Percentiles rank a stretch among this genome's conserved stretches.
These are phyloP conservation scores for Mylabris phalerata DNA, from an alignment of 1,140 invertebrate genomes.

Conservation along the genomic window DNA sequence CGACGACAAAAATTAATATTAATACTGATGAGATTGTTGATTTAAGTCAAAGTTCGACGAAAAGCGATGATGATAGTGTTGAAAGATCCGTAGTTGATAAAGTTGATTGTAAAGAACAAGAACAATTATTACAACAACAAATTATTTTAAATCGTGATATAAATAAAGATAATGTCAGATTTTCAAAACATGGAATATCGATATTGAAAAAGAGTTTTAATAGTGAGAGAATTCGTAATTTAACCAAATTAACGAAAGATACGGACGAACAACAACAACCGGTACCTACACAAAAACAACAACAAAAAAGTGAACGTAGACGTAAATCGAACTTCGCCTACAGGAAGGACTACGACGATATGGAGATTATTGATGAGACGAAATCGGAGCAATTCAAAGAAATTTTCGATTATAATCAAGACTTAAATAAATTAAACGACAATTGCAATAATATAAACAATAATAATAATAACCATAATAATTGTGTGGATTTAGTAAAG, in stretches of 20 bases:
- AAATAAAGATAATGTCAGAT: constrained; percentile 18
- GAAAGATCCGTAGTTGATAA: constrained; percentile 26
- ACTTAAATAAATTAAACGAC: constrained; percentile 3
- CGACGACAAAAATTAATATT: constrained; percentile 2
- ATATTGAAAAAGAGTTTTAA: constrained; percentile 37
- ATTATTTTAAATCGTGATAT: constrained; percentile 30
- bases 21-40: constrained; percentile 26
- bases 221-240: constrained; percentile 3
- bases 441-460: constrained; percentile 27
- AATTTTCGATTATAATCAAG: neutral
- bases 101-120: constrained; percentile 32
- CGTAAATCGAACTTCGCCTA: constrained; percentile 37
- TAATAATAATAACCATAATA: constrained; percentile 18
- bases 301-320: constrained; percentile 23
- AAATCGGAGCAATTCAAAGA: constrained; percentile 3
- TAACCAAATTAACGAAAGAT: neutral
- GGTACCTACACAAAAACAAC: constrained; percentile 2
- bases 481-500: too few species aligned
- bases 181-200: constrained; percentile 35
- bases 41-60: constrained; percentile 1
- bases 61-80: too few species aligned
- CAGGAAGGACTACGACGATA: constrained; percentile 39
- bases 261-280: constrained; percentile 12
- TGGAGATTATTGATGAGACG: constrained; percentile 23
- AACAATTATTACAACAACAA: constrained; percentile 36